These are phyloP conservation scores for Cephalopterus ornatus DNA, from an alignment of 2,113 vertebrate genomes.

Conservation along the genomic window DNA sequence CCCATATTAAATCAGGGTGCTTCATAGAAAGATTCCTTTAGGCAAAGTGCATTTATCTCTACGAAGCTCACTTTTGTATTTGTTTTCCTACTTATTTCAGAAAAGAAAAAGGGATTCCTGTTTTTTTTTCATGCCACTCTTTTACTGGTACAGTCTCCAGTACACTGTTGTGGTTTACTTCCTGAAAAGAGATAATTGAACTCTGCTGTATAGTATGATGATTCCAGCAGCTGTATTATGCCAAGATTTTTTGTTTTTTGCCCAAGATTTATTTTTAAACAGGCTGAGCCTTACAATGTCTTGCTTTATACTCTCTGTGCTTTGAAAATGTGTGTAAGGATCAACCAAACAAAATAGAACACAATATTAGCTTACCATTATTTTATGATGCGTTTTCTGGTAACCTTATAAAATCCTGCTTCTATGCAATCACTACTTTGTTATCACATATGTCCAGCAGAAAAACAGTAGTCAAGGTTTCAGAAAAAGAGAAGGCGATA, in stretches of 20 bases:
- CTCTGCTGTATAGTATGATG: neutral
- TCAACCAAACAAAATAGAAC: neutral
- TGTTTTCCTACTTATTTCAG: neutral
- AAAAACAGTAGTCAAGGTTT: neutral
- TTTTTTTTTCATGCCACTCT: neutral
- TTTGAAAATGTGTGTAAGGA: neutral
- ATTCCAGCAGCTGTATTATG: neutral
- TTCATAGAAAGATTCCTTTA: neutral
- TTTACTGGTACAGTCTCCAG: neutral
- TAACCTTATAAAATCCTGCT: neutral
- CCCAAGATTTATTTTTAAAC: conserved; percentile 38
- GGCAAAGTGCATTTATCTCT: neutral
- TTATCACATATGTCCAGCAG: neutral
- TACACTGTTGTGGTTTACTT: neutral
- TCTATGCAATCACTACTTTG: neutral
- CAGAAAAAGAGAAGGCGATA: neutral
- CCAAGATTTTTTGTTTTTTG: neutral
- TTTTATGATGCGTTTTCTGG: neutral
- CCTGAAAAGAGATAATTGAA: neutral
- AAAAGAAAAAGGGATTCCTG: neutral
- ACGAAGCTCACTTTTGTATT: neutral
- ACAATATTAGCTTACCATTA: neutral
- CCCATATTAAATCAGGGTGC: neutral
- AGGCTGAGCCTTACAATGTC: neutral
- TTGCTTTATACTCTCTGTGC: neutral